Base-by-base conservation (phyloP, 1,140 invertebrate genomes). In the Charaxes varanes region DNA sequence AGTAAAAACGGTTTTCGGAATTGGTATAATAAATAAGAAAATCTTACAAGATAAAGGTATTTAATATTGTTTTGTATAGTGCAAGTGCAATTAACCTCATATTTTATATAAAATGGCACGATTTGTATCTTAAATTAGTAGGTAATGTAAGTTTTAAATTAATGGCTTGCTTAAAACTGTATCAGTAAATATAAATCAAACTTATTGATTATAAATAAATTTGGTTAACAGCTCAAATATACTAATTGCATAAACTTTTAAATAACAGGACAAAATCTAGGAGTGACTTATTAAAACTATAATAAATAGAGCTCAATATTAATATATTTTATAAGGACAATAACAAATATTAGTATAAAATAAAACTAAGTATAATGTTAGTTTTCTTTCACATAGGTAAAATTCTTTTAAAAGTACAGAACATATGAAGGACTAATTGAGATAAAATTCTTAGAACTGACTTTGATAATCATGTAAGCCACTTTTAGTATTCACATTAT, bases 341-440 rank as follows among this genome's bases (percentile, higher is more conserved):
- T 81, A 85, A 84, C 83, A 85, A 81, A 84, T 85, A 84, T 85
- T 85, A 85, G 84, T 85, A 85, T 74, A 85, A 85, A 85, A 85
- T 82, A 80, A 85, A 85, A 84, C 80, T 82, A 84, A 84, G 85
- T 84, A 82, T 84, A 83, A 70, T 79, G 80, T 85, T 85, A 84
- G 79, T 85, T 84, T 80, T n/a, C n/a, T n/a, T 74, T 81, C 79
- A 85, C 73, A 83, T 82, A 84, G 78, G 64, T 79, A 83, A 81
- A 83, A 83, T 77, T 79, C 83, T 77, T 79, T 80, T 79, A 84
- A 83, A 84, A 84, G 76, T 84, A 83, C 72, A 84, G 72, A 79
- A 84, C 80, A 80, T 79, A 81, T 82, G 78, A 78, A 76, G 69
- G 72, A 79, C 77, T 85, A 85, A 78, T 80, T 81, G 78, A 80